Percentiles rank a stretch among this genome's conserved stretches.
Conservation (phyloP, 2,888 invertebrate genomes). For the Drosophila antonietae region DNA sequence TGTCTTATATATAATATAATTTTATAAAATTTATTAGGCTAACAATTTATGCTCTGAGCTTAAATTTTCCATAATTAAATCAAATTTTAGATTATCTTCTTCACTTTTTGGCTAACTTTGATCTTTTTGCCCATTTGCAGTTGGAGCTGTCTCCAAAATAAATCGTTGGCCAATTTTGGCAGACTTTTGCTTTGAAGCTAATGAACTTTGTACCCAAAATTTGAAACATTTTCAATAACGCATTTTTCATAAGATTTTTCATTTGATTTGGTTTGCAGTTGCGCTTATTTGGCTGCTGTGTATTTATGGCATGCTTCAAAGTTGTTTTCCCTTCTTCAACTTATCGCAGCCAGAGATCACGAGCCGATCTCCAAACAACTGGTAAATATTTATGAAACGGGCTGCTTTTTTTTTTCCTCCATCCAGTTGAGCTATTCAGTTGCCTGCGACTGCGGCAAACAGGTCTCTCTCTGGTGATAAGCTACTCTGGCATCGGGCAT, state of each 20-base stretch:
- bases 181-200: constrained; percentile 19
- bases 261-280: constrained; percentile 35
- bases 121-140: constrained; percentile 30
- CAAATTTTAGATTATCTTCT: background rate
- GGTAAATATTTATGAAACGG: constrained; percentile 73
- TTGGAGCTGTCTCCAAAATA: background rate
- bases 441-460: constrained; percentile 35
- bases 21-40: background rate
- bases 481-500: constrained; percentile 8
- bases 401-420: constrained; percentile 8
- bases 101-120: constrained; percentile 63
- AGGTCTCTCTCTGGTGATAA: constrained; percentile 47
- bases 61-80: background rate
- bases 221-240: constrained; percentile 47
- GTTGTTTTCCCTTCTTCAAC: constrained; percentile 72
- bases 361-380: constrained; percentile 27
- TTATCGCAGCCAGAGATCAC: constrained; percentile 66
- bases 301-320: constrained; percentile 68
- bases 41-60: background rate
- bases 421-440: constrained; percentile 1
- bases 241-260: constrained; percentile 54
- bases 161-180: constrained; percentile 32
- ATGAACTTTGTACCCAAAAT: constrained; percentile 50
- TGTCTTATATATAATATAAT: background rate
- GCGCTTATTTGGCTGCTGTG: constrained; percentile 54